phyloP scores from a whole-genome alignment of 92 coral and sea anemone species.

The Zoanthus sociatus region DNA sequence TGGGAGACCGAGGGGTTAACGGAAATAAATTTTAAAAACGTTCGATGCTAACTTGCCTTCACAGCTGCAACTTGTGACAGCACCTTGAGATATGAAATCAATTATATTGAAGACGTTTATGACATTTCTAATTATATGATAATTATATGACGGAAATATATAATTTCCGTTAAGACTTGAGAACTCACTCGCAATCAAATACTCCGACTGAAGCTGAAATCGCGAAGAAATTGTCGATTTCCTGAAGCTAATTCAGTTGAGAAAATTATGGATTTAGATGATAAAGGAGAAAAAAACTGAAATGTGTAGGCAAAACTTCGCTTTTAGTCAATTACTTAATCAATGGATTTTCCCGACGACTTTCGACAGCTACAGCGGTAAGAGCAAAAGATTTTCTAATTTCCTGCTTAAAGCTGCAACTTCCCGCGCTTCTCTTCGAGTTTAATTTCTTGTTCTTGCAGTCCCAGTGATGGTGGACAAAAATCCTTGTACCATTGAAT shows the following conservation, averaged over 20 bases:
- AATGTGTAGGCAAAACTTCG: slow-evolving; percentile 97
- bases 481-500: slow-evolving; percentile 49
- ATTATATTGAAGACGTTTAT: neutral
- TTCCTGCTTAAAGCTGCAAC: slow-evolving; percentile 3
- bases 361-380: slow-evolving; percentile 93
- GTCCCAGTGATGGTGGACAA: slow-evolving; percentile 91
- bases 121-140: neutral
- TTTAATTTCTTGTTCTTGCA: slow-evolving; percentile 51
- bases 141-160: neutral
- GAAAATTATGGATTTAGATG: slow-evolving; percentile 68
- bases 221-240: neutral
- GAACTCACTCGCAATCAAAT: neutral
- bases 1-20: neutral
- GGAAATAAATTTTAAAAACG: neutral
- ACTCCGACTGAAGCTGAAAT: neutral
- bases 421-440: slow-evolving; percentile 27
- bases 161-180: slow-evolving; percentile 22
- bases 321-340: slow-evolving; percentile 87
- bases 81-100: slow-evolving; percentile 1
- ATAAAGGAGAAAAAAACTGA: slow-evolving; percentile 71
- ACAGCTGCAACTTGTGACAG: slow-evolving; percentile 52
- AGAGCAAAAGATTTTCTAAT: slow-evolving; percentile 23
- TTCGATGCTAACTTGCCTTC: neutral
- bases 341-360: slow-evolving; percentile 97
- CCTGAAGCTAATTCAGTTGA: neutral